phyloP scores from a whole-genome alignment of 1,140 invertebrate species.

The Mizuhopecten yessoensis region DNA sequence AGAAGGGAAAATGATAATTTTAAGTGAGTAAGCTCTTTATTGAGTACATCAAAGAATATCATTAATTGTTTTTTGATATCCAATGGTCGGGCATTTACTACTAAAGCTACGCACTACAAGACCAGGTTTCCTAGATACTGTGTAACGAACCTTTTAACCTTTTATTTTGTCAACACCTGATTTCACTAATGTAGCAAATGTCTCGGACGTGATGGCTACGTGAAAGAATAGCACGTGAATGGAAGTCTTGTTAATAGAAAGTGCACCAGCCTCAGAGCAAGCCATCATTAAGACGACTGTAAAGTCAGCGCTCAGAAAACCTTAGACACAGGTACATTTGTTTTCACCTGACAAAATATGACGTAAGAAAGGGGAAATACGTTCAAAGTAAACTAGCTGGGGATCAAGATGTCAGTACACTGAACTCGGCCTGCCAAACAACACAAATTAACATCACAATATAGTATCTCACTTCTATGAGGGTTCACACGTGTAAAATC shows the following conservation, averaged over 20 bases:
- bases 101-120: too few relatives aligned
- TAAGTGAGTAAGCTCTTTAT: too few relatives aligned
- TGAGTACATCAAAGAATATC: too few relatives aligned
- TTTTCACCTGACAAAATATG: neutral
- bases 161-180: too few relatives aligned
- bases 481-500: neutral
- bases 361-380: constrained; percentile 6
- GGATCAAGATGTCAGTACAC: neutral
- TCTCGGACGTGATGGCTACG: too few relatives aligned
- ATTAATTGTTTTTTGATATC: too few relatives aligned
- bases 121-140: too few relatives aligned
- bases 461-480: neutral
- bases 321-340: neutral
- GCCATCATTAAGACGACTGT: neutral
- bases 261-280: neutral
- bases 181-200: too few relatives aligned
- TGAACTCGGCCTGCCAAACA: neutral
- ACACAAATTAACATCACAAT: neutral
- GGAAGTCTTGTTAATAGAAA: neutral
- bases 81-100: too few relatives aligned
- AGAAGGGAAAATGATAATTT: too few relatives aligned
- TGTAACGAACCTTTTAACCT: neutral
- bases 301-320: neutral
- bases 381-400: neutral
- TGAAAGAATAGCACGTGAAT: neutral